Evolutionary conservation across 1,140 invertebrate genomes (phyloP).

Genomic region (Amphibalanus amphitrite): DNA sequence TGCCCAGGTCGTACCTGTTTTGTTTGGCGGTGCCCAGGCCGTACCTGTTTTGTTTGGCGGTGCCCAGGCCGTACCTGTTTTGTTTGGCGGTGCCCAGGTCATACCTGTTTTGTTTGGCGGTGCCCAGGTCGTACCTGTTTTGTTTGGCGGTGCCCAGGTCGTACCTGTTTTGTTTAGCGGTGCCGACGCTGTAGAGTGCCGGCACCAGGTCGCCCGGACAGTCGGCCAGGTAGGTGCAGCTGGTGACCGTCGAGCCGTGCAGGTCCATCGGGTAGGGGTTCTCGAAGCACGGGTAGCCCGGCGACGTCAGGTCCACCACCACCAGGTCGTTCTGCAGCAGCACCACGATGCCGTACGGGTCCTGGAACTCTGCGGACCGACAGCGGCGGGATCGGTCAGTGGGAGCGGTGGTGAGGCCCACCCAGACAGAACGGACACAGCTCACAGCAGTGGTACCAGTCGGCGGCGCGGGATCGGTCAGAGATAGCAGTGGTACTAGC

Average conservation of each 20-base stretch:
- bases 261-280: constrained; percentile 98
- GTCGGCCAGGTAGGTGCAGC: constrained; percentile 88
- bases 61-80: no score
- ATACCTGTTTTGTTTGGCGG: constrained; percentile 39
- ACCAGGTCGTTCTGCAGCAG: constrained; percentile 95
- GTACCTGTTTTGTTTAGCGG: constrained; percentile 39
- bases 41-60: no score
- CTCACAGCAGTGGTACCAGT: no score
- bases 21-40: no score
- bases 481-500: no score
- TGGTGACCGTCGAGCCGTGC: constrained; percentile 45
- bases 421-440: no score
- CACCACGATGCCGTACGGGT: constrained; percentile 93
- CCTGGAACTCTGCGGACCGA: constrained; percentile 62
- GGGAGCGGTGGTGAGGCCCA: no score
- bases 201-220: constrained; percentile 93
- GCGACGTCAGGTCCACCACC: constrained; percentile 83
- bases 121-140: constrained; percentile 24
- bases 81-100: not conserved
- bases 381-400: not conserved
- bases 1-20: no score
- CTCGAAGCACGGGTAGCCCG: constrained; percentile 95
- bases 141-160: not conserved
- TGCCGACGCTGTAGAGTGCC: constrained; percentile 76
- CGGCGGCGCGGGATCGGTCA: no score